Evolutionary conservation across 2,888 invertebrate species (phyloP).

Genomic region (Nephrotoma appendiculata): DNA sequence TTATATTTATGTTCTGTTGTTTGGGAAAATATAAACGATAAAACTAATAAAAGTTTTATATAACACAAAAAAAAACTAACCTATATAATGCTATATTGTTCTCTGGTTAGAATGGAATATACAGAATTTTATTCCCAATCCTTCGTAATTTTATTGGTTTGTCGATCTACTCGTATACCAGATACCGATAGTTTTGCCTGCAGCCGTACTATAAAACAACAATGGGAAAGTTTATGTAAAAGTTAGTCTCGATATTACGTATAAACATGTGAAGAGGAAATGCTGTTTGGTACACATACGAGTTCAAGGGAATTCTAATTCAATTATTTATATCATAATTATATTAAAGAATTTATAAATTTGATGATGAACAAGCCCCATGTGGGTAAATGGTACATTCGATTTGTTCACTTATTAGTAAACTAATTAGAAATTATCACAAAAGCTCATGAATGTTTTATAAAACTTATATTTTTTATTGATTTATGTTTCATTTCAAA

Average conservation of each 20-base stretch:
- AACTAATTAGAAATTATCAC: too few species aligned
- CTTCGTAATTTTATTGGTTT: background rate
- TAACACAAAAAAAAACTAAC: background rate
- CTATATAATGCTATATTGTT: background rate
- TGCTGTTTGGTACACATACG: background rate
- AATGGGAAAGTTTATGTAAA: background rate
- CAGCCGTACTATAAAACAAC: background rate
- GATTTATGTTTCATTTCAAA: too few species aligned
- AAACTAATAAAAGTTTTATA: background rate
- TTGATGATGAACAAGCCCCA: too few species aligned
- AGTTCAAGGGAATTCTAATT: background rate
- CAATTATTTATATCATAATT: background rate
- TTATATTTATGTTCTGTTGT: background rate
- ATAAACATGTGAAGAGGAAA: background rate
- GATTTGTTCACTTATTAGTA: too few species aligned
- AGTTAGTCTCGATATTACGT: background rate
- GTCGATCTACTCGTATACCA: background rate
- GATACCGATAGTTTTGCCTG: background rate
- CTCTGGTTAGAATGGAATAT: background rate
- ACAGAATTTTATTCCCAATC: background rate
- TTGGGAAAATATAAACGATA: background rate
- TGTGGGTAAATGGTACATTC: too few species aligned
- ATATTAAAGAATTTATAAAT: background rate
- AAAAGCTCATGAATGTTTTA: too few species aligned
- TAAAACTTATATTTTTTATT: too few species aligned